These are phyloP conservation scores for Ctenopoma multispine DNA, from an alignment of 2,797 vertebrate genomes.

Conservation along the genomic window DNA sequence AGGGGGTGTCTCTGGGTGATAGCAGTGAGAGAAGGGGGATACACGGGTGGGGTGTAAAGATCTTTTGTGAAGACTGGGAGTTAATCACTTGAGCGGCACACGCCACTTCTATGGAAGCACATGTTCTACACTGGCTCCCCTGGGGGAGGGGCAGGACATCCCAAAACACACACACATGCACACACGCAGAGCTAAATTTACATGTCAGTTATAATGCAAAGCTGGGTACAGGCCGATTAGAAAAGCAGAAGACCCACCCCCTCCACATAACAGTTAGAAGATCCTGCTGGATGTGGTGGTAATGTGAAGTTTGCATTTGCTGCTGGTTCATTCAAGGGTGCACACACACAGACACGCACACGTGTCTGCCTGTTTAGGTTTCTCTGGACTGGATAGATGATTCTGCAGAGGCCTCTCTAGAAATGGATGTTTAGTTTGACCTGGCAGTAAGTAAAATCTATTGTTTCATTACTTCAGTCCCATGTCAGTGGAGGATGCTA, in stretches of 20 bases:
- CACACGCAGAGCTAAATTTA: slow-evolving; percentile 72
- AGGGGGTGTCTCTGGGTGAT: slow-evolving; percentile 60
- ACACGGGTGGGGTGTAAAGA: slow-evolving; percentile 48
- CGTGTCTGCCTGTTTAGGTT: slow-evolving; percentile 28
- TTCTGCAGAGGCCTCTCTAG: slow-evolving; percentile 58
- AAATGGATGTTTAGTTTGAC: slow-evolving; percentile 74
- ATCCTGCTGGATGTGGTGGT: slow-evolving; percentile 68
- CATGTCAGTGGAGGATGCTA: slow-evolving; percentile 58
- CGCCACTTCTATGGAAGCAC: slow-evolving; percentile 81
- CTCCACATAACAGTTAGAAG: slow-evolving; percentile 69
- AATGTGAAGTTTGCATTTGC: slow-evolving; percentile 69
- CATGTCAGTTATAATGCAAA: slow-evolving; percentile 87
- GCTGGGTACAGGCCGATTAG: slow-evolving; percentile 59
- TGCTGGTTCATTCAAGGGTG: slow-evolving; percentile 71
- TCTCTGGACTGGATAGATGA: slow-evolving; percentile 63
- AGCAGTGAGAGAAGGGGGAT: slow-evolving; percentile 41
- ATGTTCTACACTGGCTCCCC: slow-evolving; percentile 79
- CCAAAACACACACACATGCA: slow-evolving; percentile 48
- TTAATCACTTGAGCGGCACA: slow-evolving; percentile 90
- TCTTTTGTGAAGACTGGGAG: slow-evolving; percentile 83
- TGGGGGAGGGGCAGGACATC: slow-evolving; percentile 60
- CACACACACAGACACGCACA: slow-evolving; percentile 28
- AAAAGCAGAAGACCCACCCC: slow-evolving; percentile 77
- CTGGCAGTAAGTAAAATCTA: slow-evolving; percentile 79
- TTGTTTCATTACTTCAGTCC: slow-evolving; percentile 69